Percentiles rank a stretch among this genome's conserved stretches.
phyloP scores from a whole-genome alignment of 2,113 vertebrate species.

The crab-eating macaque (Macaca fascicularis) region DNA sequence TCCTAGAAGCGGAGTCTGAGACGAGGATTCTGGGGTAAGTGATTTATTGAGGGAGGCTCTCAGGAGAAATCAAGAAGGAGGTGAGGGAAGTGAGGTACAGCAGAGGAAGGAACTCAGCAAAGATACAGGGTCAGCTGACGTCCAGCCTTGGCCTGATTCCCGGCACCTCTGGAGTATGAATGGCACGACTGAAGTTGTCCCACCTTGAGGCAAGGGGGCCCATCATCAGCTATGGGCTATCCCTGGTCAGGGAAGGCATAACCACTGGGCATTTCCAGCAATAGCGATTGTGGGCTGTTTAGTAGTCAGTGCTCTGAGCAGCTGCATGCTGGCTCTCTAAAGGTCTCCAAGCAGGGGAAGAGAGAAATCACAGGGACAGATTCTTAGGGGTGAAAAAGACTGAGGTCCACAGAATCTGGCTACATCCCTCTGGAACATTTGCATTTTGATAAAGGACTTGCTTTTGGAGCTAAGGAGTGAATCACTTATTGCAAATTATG shows the following conservation, averaged over 20 bases:
- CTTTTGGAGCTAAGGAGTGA: constrained; percentile 5
- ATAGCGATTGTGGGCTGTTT: background rate
- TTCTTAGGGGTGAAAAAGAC: background rate
- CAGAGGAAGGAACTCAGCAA: background rate
- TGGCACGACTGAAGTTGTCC: background rate
- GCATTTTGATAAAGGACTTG: background rate
- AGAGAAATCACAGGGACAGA: background rate
- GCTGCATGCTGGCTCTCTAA: background rate
- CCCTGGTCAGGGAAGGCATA: background rate
- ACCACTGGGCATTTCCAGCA: background rate
- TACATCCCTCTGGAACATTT: background rate
- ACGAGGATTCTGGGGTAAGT: background rate
- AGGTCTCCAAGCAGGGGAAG: background rate
- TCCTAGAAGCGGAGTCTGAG: background rate
- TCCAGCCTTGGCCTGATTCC: background rate
- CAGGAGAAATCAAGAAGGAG: background rate
- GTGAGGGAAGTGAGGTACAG: background rate
- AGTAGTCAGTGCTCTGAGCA: background rate
- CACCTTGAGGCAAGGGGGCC: background rate
- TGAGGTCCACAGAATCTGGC: background rate
- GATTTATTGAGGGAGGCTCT: background rate
- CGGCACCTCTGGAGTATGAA: background rate
- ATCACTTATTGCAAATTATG: background rate
- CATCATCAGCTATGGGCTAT: background rate
- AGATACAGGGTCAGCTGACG: background rate